Evolutionary conservation across 1,140 invertebrate genomes (phyloP).

Genomic region (Caenorhabditis brenneri): DNA sequence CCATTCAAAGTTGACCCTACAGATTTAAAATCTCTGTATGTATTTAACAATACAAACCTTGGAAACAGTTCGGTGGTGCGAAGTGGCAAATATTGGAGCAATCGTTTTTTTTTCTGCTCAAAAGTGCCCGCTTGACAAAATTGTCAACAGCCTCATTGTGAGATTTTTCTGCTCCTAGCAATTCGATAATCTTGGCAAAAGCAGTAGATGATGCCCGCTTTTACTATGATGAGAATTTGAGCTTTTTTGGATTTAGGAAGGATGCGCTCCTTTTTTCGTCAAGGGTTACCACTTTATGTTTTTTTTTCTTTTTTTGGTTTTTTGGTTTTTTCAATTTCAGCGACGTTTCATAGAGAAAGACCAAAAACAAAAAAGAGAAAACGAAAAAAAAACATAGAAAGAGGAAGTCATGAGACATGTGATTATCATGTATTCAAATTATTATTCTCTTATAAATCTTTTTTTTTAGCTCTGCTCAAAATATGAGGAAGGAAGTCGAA

Average conservation of each 20-base stretch:
- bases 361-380: background rate
- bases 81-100: background rate
- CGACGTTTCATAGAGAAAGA: background rate
- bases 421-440: background rate
- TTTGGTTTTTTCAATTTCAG: background rate
- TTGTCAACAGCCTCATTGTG: background rate
- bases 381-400: background rate
- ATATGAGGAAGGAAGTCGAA: too few species aligned
- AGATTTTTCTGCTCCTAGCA: background rate
- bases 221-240: background rate
- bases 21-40: background rate
- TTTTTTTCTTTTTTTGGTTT: background rate
- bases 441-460: too few species aligned
- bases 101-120: background rate
- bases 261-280: background rate
- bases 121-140: background rate
- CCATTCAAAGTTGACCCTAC: background rate
- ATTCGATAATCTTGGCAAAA: background rate
- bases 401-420: background rate
- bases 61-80: background rate
- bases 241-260: background rate
- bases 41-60: background rate
- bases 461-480: too few species aligned
- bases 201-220: background rate
- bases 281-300: background rate